Evolutionary conservation across 2,888 invertebrate species (phyloP).

Genomic region (Campoplex capitator): DNA sequence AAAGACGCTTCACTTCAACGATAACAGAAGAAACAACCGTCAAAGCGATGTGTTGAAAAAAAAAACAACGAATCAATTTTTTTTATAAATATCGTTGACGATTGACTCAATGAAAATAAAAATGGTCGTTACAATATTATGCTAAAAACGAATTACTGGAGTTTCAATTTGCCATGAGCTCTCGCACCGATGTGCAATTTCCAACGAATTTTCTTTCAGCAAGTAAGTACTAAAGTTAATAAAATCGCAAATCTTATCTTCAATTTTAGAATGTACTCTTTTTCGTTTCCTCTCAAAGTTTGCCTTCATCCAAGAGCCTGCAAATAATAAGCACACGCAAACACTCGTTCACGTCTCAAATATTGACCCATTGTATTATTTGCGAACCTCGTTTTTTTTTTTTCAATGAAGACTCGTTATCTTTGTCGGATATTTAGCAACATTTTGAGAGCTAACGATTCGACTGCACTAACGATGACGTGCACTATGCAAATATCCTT

Average conservation of each 20-base stretch:
- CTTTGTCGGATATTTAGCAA: constrained; percentile 23
- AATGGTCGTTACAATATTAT: background rate
- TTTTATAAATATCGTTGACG: background rate
- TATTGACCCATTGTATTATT: constrained; percentile 48
- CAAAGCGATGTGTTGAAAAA: background rate
- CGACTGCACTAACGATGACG: background rate
- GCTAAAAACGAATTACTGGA: background rate
- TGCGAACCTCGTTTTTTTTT: constrained; percentile 10
- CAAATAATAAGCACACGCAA: background rate
- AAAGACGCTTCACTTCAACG: background rate
- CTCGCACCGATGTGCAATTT: background rate
- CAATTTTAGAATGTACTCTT: background rate
- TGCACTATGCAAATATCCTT: constrained; percentile 1
- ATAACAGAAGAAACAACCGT: background rate
- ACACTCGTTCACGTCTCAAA: constrained; percentile 29
- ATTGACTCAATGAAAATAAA: background rate
- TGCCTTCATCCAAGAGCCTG: constrained; percentile 22
- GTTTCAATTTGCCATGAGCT: background rate
- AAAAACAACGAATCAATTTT: background rate
- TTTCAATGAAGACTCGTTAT: constrained; percentile 8
- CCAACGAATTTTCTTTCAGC: background rate
- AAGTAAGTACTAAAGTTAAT: background rate
- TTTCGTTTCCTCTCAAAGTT: constrained; percentile 41
- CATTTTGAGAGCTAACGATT: constrained; percentile 2
- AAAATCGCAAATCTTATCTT: constrained; percentile 46